These are phyloP conservation scores for Geotrypetes seraphini DNA, from an alignment of 2,797 vertebrate species.

Conservation along the genomic window DNA sequence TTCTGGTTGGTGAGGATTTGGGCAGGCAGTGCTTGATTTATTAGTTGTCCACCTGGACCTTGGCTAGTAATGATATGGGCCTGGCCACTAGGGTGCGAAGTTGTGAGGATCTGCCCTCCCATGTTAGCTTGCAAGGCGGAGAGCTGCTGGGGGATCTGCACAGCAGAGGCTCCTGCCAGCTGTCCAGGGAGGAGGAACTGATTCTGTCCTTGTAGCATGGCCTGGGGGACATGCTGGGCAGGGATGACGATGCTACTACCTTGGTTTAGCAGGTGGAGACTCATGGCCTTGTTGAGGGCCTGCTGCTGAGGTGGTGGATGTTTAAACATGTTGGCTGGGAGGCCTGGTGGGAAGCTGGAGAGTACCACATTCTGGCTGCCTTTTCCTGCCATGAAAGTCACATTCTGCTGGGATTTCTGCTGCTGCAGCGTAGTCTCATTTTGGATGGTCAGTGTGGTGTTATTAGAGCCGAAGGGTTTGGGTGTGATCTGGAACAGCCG, in stretches of 20 bases:
- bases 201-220: slow-evolving; percentile 80
- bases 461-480: slow-evolving; percentile 44
- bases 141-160: slow-evolving; percentile 49
- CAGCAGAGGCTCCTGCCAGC: slow-evolving; percentile 21
- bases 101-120: slow-evolving; percentile 68
- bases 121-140: slow-evolving; percentile 67
- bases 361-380: slow-evolving; percentile 77
- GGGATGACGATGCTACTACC: slow-evolving; percentile 88
- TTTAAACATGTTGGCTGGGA: slow-evolving; percentile 71
- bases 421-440: slow-evolving; percentile 51
- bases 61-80: slow-evolving; percentile 78
- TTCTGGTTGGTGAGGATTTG: slow-evolving; percentile 77
- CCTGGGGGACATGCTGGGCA: slow-evolving; percentile 61
- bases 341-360: slow-evolving; percentile 49
- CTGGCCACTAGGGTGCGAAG: slow-evolving; percentile 61
- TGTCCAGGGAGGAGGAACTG: slow-evolving; percentile 77
- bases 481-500: slow-evolving; percentile 63
- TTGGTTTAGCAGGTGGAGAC: slow-evolving; percentile 84
- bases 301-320: slow-evolving; percentile 47
- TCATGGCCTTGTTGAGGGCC: slow-evolving; percentile 69
- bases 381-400: slow-evolving; percentile 84
- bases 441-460: slow-evolving; percentile 45
- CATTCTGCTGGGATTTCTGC: slow-evolving; percentile 78
- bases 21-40: slow-evolving; percentile 73
- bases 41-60: slow-evolving; percentile 72